A percentile compares a stretch with the other conserved stretches of the same genome.
Evolutionary conservation across 2,888 invertebrate genomes (phyloP).

Genomic region (Griposia aprilina): DNA sequence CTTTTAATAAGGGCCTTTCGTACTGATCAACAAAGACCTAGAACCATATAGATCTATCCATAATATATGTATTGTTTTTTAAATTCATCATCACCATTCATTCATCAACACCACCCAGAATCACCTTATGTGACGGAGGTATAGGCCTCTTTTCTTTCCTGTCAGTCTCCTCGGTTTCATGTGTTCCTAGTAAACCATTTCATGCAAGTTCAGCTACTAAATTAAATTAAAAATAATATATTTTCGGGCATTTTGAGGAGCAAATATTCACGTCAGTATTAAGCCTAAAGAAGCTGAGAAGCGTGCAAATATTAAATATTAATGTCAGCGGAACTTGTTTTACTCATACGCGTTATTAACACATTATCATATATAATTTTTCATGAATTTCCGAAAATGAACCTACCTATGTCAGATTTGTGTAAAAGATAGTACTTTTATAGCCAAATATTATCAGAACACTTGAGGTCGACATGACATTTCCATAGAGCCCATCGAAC

Average conservation of each 20-base stretch:
- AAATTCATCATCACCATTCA: background rate
- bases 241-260: background rate
- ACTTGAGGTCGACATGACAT: conserved; percentile 42
- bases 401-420: conserved; percentile 17
- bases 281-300: background rate
- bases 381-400: background rate
- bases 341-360: too few relatives aligned
- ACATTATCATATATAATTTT: conserved; percentile 8
- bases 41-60: background rate
- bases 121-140: background rate
- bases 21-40: background rate
- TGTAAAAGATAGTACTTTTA: conserved; percentile 9
- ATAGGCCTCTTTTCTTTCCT: background rate
- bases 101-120: too few relatives aligned
- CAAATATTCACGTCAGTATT: too few relatives aligned
- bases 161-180: background rate
- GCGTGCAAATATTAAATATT: background rate
- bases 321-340: background rate
- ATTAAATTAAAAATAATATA: background rate
- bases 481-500: conserved; percentile 48
- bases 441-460: conserved; percentile 43
- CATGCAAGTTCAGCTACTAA: background rate
- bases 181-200: background rate
- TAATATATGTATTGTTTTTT: background rate
- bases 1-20: background rate